These are phyloP conservation scores for Chrysolina oricalcia DNA, from an alignment of 2,888 invertebrate genomes.

Conservation along the genomic window DNA sequence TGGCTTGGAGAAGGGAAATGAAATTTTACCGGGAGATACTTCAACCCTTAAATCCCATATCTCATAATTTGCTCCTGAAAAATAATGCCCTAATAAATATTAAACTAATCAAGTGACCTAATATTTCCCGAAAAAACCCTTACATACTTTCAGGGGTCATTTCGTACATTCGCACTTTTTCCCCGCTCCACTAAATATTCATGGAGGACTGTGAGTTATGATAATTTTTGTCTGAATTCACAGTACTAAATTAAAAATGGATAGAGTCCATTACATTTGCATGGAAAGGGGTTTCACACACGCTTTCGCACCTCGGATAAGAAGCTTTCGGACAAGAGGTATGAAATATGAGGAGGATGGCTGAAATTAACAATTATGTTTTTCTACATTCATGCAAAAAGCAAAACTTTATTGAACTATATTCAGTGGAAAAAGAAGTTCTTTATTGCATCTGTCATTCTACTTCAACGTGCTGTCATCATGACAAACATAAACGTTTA, in stretches of 20 bases:
- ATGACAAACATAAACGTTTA: no score
- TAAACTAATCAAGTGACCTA: constrained; percentile 15
- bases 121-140: constrained; percentile 48
- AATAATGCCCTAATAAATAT: constrained; percentile 22
- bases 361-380: neutral
- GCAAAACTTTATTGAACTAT: no score
- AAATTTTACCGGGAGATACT: constrained; percentile 5
- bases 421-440: no score
- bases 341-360: constrained; percentile 22
- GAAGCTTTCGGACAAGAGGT: constrained; percentile 32
- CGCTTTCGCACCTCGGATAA: constrained; percentile 61
- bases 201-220: constrained; percentile 48
- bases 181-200: constrained; percentile 49
- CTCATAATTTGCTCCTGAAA: constrained; percentile 29
- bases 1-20: neutral
- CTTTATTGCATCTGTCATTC: no score
- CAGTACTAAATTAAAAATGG: constrained; percentile 63
- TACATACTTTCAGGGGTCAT: constrained; percentile 47
- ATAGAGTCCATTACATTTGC: constrained; percentile 67
- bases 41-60: constrained; percentile 27
- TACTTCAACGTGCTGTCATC: no score
- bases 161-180: constrained; percentile 38
- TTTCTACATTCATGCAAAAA: no score
- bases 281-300: constrained; percentile 61
- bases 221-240: constrained; percentile 60